Evolutionary conservation across 2,888 invertebrate genomes (phyloP).

Genomic region (Geophilus truncorum): DNA sequence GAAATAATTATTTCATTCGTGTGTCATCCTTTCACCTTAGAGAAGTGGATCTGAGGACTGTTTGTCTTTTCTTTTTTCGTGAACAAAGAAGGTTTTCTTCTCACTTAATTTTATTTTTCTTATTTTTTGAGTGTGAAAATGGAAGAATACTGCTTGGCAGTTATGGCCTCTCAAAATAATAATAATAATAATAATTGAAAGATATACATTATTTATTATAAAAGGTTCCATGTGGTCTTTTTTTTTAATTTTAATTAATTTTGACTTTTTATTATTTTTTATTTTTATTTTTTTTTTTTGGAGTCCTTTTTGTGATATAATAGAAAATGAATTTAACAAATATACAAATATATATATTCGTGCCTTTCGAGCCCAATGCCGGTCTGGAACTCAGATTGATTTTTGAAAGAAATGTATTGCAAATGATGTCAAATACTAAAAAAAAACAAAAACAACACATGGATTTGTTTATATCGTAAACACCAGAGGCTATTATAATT

Average conservation of each 20-base stretch:
- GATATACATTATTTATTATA: slow-evolving; percentile 15
- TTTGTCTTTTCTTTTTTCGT: neutral
- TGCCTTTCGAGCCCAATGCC: neutral
- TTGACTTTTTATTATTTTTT: too few species aligned
- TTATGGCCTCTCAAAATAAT: neutral
- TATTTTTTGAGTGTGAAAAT: neutral
- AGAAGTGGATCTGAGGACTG: neutral
- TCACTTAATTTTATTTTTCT: neutral
- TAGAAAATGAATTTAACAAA: neutral
- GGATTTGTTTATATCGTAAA: slow-evolving; percentile 9
- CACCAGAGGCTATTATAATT: slow-evolving; percentile 20
- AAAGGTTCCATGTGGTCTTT: neutral
- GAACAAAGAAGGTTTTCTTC: neutral
- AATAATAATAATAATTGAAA: neutral
- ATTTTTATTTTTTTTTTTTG: neutral
- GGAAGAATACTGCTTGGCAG: neutral
- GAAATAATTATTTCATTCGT: neutral
- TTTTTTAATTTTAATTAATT: too few species aligned
- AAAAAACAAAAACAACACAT: neutral
- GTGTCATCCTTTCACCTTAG: neutral
- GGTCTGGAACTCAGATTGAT: neutral
- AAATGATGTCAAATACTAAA: neutral
- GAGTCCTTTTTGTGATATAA: slow-evolving; percentile 22
- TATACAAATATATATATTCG: neutral
- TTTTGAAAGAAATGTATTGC: neutral